Percentiles rank a stretch among this genome's conserved stretches.
These are phyloP conservation scores for Axea sp. DNA, from an alignment of 2,888 invertebrate genomes.

Conservation along the genomic window DNA sequence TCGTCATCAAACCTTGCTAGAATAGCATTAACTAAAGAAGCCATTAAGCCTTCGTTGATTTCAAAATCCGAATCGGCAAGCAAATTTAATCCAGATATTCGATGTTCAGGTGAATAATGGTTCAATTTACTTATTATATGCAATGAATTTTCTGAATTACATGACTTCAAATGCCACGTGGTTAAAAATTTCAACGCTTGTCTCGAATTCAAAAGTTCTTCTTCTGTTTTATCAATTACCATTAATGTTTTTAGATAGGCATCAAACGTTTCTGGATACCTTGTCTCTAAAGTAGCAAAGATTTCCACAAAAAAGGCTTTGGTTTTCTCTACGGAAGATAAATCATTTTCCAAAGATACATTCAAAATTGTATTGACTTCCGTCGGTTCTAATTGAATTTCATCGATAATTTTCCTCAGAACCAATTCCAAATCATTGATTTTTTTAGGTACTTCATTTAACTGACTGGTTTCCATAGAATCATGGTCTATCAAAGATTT, in stretches of 20 bases:
- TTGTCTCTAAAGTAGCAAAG: constrained; percentile 81
- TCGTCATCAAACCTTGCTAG: constrained; percentile 86
- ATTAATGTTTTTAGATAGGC: constrained; percentile 83
- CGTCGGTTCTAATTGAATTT: constrained; percentile 82
- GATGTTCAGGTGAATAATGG: constrained; percentile 84
- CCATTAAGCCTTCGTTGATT: constrained; percentile 75
- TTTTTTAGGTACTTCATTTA: too few relatives aligned
- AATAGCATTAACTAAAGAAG: constrained; percentile 84
- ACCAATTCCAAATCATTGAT: constrained; percentile 72
- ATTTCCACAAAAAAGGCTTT: constrained; percentile 68
- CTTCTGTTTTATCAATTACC: constrained; percentile 66
- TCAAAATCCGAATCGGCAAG: constrained; percentile 79
- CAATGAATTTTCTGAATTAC: constrained; percentile 69
- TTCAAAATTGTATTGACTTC: constrained; percentile 72
- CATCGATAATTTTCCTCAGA: constrained; percentile 82
- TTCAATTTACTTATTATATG: constrained; percentile 80
- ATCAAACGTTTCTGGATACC: constrained; percentile 87
- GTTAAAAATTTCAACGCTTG: constrained; percentile 70
- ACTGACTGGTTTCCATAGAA: too few relatives aligned
- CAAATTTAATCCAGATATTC: constrained; percentile 85
- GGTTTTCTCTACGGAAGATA: constrained; percentile 15
- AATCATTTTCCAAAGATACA: constrained; percentile 14
- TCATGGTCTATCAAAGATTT: constrained; percentile 80
- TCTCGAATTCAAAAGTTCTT: too few relatives aligned
- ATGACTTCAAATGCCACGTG: constrained; percentile 72